Evolutionary conservation across 2,888 invertebrate species (phyloP).

Genomic region (Cheilosia vulpina): DNA sequence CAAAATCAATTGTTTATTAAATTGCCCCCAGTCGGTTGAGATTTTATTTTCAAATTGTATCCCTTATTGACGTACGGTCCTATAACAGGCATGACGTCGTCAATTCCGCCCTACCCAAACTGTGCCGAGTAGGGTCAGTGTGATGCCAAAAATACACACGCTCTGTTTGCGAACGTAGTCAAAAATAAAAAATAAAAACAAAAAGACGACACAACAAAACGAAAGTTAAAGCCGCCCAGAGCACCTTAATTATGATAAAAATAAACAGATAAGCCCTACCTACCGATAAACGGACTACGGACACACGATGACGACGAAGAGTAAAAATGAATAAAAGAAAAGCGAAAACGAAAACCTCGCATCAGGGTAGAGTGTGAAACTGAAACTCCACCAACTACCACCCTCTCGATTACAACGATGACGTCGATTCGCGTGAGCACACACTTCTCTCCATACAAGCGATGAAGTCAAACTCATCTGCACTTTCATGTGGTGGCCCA

Average conservation of each 20-base stretch:
- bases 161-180: slow-evolving; percentile 17
- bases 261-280: slow-evolving; percentile 18
- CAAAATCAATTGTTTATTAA: slow-evolving; percentile 54
- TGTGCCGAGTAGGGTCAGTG: slow-evolving; percentile 41
- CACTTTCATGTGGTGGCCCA: slow-evolving; percentile 20
- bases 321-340: background rate
- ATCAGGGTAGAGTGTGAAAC: background rate
- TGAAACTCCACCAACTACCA: background rate
- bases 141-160: slow-evolving; percentile 51
- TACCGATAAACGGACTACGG: background rate
- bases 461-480: slow-evolving; percentile 24
- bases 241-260: slow-evolving; percentile 50
- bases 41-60: background rate
- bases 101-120: background rate
- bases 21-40: background rate
- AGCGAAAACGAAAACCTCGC: background rate
- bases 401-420: slow-evolving; percentile 35
- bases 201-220: slow-evolving; percentile 27
- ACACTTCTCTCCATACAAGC: background rate
- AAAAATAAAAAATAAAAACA: background rate
- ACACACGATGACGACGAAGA: background rate
- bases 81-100: slow-evolving; percentile 51
- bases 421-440: slow-evolving; percentile 48
- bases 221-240: slow-evolving; percentile 16
- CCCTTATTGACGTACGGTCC: slow-evolving; percentile 46